These are phyloP conservation scores for Lasaia peninsularis DNA, from an alignment of 1,140 invertebrate genomes.

Conservation along the genomic window DNA sequence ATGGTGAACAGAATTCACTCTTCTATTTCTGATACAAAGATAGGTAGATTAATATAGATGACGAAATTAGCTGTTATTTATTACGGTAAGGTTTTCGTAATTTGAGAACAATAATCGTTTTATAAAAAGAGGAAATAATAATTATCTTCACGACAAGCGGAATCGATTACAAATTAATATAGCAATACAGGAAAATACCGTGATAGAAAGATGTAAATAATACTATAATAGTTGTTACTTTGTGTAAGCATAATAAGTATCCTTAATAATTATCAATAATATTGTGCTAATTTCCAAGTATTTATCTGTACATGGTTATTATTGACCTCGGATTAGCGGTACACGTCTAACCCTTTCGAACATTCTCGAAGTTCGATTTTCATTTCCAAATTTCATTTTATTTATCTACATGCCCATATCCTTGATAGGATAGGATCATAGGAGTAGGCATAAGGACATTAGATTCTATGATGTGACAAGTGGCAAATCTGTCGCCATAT, in stretches of 20 bases:
- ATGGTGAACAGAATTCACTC: too few species aligned
- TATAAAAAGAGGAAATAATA: conserved; percentile 1
- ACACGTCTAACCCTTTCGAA: too few species aligned
- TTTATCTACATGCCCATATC: too few species aligned
- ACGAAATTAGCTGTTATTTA: not conserved
- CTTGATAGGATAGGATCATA: too few species aligned
- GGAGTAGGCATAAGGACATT: too few species aligned
- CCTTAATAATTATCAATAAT: not conserved
- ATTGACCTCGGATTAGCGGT: too few species aligned
- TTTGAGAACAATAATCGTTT: not conserved
- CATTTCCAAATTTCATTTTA: too few species aligned
- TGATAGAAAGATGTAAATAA: conserved; percentile 3
- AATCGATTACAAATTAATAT: conserved; percentile 9
- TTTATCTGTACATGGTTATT: not conserved
- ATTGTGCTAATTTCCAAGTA: not conserved
- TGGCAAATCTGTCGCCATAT: too few species aligned
- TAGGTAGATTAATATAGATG: not conserved
- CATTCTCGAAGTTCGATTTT: too few species aligned
- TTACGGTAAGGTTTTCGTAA: conserved; percentile 2
- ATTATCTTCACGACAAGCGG: conserved; percentile 3
- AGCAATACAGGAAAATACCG: not conserved
- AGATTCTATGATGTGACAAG: too few species aligned
- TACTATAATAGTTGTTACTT: not conserved
- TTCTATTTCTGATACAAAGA: too few species aligned
- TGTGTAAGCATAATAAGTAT: too few species aligned